phyloP scores from a whole-genome alignment of 2,888 invertebrate genomes.

The Agrochola litura region DNA sequence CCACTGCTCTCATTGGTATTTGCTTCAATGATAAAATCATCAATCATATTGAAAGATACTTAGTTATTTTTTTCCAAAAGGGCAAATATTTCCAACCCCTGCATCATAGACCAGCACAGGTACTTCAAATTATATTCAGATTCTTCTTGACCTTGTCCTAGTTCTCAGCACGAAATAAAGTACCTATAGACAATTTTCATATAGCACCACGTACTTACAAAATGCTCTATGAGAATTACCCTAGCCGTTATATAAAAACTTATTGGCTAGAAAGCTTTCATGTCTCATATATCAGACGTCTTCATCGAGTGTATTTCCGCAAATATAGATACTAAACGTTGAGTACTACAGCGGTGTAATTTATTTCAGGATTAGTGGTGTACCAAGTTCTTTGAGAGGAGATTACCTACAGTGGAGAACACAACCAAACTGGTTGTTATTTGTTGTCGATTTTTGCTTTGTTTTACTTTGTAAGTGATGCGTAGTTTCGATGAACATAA shows the following conservation, averaged over 20 bases:
- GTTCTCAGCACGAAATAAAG: slow-evolving; percentile 3
- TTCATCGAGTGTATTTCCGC: slow-evolving; percentile 52
- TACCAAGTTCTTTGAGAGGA: slow-evolving; percentile 41
- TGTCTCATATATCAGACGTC: slow-evolving; percentile 40
- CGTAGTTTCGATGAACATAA: neutral
- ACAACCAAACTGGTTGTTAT: slow-evolving; percentile 27
- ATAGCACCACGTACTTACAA: neutral
- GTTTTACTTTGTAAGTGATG: slow-evolving; percentile 1
- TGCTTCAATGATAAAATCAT: too few relatives aligned
- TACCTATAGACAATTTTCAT: neutral
- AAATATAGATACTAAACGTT: slow-evolving; percentile 57
- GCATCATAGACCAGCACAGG: neutral
- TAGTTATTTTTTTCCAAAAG: neutral
- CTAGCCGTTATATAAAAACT: slow-evolving; percentile 5
- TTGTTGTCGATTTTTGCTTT: slow-evolving; percentile 22
- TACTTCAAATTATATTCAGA: neutral
- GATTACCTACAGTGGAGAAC: slow-evolving; percentile 53
- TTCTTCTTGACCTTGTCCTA: slow-evolving; percentile 20
- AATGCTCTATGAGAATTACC: slow-evolving; percentile 8
- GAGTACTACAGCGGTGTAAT: slow-evolving; percentile 52
- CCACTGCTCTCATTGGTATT: too few relatives aligned
- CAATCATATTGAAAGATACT: too few relatives aligned
- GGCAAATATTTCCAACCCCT: neutral
- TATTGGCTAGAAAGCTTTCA: slow-evolving; percentile 34
- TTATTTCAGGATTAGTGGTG: slow-evolving; percentile 61